phyloP scores from a whole-genome alignment of 2,113 vertebrate genomes.

The Amazona guildingii region DNA sequence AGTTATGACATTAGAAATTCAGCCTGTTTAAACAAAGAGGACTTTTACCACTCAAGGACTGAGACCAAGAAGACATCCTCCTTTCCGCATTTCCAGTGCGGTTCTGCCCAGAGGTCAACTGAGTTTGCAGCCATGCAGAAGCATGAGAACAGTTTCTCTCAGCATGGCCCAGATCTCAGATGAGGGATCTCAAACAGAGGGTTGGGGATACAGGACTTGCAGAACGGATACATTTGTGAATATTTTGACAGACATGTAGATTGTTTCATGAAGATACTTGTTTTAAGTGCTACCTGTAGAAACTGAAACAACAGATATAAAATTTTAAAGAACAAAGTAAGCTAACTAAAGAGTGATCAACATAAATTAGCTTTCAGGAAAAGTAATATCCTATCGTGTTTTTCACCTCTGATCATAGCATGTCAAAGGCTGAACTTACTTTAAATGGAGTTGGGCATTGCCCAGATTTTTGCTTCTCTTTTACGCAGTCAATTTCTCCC shows the following conservation, averaged over 20 bases:
- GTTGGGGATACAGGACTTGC: neutral
- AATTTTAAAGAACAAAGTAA: neutral
- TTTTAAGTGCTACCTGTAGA: neutral
- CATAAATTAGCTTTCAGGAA: neutral
- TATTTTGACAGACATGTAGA: neutral
- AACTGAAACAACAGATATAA: neutral
- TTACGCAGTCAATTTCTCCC: neutral
- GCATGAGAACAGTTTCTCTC: neutral
- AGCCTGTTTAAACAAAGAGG: rapidly evolving
- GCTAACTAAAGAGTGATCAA: neutral
- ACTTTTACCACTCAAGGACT: neutral
- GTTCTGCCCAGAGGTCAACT: neutral
- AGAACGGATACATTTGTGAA: neutral
- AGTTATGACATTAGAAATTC: neutral
- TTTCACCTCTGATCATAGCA: neutral
- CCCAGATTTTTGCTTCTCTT: neutral
- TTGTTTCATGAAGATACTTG: neutral
- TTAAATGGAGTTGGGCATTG: neutral
- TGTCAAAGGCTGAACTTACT: neutral
- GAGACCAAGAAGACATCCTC: neutral
- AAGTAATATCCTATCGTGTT: neutral
- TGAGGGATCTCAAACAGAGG: neutral
- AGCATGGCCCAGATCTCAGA: neutral
- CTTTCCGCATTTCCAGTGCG: neutral
- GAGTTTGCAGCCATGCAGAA: neutral